Base-by-base conservation (phyloP, 2,888 invertebrate genomes). In the Eupithecia insigniata region DNA sequence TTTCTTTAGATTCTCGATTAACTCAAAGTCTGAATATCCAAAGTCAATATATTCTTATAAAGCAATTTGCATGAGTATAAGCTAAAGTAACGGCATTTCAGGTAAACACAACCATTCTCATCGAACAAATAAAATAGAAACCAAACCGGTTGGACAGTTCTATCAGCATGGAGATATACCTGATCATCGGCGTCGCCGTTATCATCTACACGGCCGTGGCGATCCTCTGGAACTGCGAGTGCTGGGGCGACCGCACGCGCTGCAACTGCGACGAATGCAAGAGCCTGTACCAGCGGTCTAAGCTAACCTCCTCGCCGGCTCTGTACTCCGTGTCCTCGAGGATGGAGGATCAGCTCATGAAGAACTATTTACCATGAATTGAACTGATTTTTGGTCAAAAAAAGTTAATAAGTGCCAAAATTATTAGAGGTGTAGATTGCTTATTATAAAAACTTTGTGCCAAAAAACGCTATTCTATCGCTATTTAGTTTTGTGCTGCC, bases 251-350 rank as follows among this genome's bases (percentile, higher is more conserved):
- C 65, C 82, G 84, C 65, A 85, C 88, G 76, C 89, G 87, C 84
- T 94, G 93, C 79, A 81, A 83, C 73, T 94, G 93, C 76, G 92
- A 93, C 69, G 92, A 93, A 82, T 94, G 94, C 81, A 86, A 82
- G 79, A 83, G 85, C 79, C 83, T 89, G 66, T 89, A 84, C 76
- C 82, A 84, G 34, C 82, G 78, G 71, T 77, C 80, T 46, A 78
- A 82, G 75, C 55, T 26, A 12, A 83, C 84, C 34, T 86, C 85
- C 7, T 81, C 74, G 16, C 70, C 60, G 28, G 70, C 85, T 28
- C 83, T 87, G 71, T 81, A 80, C 69, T 91, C 90, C 0, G 89
- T 92, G 61, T 92, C 92, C 18, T 90, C 90, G 22, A 85, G 86
- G 8, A 82, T 92, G 71, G 90, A 91, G 73, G 75, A 85, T 46